Evolutionary conservation across 2,113 vertebrate species (phyloP).

Genomic region (Eclectus roratus): DNA sequence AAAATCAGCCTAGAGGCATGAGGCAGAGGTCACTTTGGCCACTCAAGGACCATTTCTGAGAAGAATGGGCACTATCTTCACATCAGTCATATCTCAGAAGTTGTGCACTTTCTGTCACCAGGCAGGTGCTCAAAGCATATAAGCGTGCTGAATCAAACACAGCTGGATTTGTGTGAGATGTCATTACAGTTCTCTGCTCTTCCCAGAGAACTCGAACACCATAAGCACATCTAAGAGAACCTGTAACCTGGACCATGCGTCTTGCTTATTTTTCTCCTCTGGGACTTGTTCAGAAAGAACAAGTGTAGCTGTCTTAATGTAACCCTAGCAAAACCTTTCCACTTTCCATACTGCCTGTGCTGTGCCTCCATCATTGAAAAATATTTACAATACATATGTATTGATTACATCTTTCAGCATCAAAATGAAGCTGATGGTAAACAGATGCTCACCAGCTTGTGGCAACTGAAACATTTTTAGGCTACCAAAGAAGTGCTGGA

Average conservation of each 20-base stretch:
- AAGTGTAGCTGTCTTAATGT: background rate
- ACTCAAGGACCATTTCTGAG: background rate
- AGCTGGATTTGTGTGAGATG: background rate
- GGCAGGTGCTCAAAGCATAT: background rate
- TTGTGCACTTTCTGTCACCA: background rate
- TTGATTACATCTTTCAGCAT: background rate
- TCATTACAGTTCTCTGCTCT: background rate
- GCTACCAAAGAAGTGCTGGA: background rate
- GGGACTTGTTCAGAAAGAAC: background rate
- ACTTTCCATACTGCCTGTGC: no score
- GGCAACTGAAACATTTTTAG: background rate
- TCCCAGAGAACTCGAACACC: background rate
- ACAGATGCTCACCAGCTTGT: background rate
- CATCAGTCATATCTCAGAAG: accelerated
- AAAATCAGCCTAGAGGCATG: background rate
- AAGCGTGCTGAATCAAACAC: background rate
- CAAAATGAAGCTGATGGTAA: background rate
- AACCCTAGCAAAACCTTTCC: background rate
- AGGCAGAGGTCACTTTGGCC: background rate
- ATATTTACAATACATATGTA: background rate
- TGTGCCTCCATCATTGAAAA: background rate
- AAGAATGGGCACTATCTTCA: background rate
- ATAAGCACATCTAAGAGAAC: background rate
- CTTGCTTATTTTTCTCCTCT: background rate
- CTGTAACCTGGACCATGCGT: background rate